These are phyloP conservation scores for Zoanthus solanderi DNA, from an alignment of 92 coral and sea anemone species.

Conservation along the genomic window DNA sequence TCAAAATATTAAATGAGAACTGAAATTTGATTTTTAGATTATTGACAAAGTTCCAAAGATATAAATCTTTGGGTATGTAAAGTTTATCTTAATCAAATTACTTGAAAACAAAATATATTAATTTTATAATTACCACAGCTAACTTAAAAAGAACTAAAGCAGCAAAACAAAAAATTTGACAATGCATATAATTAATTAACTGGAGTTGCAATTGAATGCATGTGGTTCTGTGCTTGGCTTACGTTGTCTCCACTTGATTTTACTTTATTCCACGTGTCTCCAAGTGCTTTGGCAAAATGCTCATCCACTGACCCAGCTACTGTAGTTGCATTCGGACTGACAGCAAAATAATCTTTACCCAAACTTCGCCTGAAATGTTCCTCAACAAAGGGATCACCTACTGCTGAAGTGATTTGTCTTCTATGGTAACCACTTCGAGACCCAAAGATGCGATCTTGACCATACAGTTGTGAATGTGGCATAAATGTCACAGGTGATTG, in stretches of 20 bases:
- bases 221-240: conserved; percentile 61
- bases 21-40: too few relatives aligned
- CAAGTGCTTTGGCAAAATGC: conserved; percentile 97
- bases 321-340: conserved; percentile 80
- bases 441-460: conserved; percentile 58
- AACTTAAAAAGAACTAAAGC: background rate
- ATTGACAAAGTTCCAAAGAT: too few relatives aligned
- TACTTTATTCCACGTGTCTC: conserved; percentile 90
- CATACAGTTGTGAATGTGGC: conserved; percentile 65
- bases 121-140: background rate
- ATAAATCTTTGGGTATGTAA: too few relatives aligned
- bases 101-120: too few relatives aligned
- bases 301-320: conserved; percentile 98
- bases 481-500: conserved; percentile 88
- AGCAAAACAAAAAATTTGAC: background rate
- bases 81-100: too few relatives aligned
- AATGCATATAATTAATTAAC: conserved; percentile 57
- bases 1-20: background rate
- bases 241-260: conserved; percentile 56
- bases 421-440: conserved; percentile 77
- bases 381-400: conserved; percentile 97
- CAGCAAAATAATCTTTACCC: conserved; percentile 92
- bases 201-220: conserved; percentile 84
- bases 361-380: conserved; percentile 98
- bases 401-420: conserved; percentile 84